Conservation (phyloP, 1,140 invertebrate genomes). For the Drosophila ironensis region DNA sequence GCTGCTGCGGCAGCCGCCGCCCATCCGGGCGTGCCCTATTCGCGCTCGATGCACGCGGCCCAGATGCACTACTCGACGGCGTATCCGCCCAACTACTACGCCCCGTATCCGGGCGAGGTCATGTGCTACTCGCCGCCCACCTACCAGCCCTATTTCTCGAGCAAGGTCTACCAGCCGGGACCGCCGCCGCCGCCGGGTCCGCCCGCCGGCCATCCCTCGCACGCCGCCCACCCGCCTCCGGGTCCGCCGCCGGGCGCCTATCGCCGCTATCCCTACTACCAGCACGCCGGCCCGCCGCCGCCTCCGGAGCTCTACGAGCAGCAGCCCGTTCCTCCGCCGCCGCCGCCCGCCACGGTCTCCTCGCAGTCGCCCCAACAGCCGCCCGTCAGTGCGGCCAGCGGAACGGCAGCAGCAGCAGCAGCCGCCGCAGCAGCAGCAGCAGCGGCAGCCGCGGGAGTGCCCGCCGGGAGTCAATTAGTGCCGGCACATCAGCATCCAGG, state of each 20-base stretch:
- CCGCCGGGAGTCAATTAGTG: conserved; percentile 36
- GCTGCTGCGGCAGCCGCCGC: conserved; percentile 69
- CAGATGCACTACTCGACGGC: conserved; percentile 82
- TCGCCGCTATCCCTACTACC: conserved; percentile 41
- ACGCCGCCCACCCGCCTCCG: conserved; percentile 61
- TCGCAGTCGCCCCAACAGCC: conserved; percentile 22
- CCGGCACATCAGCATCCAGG: conserved; percentile 36
- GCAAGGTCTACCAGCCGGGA: conserved; percentile 81
- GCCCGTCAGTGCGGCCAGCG: conserved; percentile 19
- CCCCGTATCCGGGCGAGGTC: conserved; percentile 80
- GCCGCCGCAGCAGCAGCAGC: conserved; percentile 35
- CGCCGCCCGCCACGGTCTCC: conserved; percentile 1
- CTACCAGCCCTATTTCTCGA: conserved; percentile 82
- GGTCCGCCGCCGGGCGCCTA: conserved; percentile 76
- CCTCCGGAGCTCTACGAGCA: conserved; percentile 51
- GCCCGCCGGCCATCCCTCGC: conserved; percentile 58
- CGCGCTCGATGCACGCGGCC: conserved; percentile 74
- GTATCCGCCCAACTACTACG: conserved; percentile 84
- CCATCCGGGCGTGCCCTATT: conserved; percentile 82
- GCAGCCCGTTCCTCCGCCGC: conserved; percentile 29
- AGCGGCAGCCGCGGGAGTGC: conserved; percentile 10
- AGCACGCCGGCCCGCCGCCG: conserved; percentile 68
- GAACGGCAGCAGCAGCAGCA: conserved; percentile 24
- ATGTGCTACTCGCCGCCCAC: conserved; percentile 85
- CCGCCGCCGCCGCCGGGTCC: conserved; percentile 78